These are phyloP conservation scores for Drosophila limbata DNA, from an alignment of 2,888 invertebrate genomes.

Conservation along the genomic window DNA sequence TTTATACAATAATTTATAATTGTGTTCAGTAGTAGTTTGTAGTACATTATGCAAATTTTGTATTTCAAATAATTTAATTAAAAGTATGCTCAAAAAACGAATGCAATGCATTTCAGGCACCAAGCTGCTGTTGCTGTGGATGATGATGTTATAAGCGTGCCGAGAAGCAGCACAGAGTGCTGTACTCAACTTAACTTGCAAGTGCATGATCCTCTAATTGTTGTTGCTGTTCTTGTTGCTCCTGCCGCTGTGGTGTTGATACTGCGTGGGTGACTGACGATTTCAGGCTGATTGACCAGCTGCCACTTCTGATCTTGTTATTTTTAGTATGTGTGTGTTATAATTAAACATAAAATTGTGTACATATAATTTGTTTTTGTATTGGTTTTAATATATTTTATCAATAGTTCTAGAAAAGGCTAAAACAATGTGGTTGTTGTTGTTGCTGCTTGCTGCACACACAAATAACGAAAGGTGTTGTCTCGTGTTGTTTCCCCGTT, in stretches of 20 bases:
- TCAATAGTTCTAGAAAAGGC: constrained; percentile 85
- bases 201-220: constrained; percentile 13
- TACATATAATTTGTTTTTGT: constrained; percentile 72
- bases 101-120: constrained; percentile 32
- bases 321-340: constrained; percentile 51
- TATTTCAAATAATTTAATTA: constrained; percentile 58
- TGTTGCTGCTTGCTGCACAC: constrained; percentile 51
- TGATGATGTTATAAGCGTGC: constrained; percentile 15
- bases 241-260: neutral
- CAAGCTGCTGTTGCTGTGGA: constrained; percentile 25
- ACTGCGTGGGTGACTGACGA: constrained; percentile 11
- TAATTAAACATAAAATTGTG: constrained; percentile 76
- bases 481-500: constrained; percentile 49
- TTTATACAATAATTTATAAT: constrained; percentile 70
- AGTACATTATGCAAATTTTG: constrained; percentile 59
- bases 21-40: constrained; percentile 55
- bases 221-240: neutral
- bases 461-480: constrained; percentile 56
- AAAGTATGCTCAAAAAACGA: constrained; percentile 52
- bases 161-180: constrained; percentile 6
- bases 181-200: constrained; percentile 8
- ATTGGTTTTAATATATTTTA: constrained; percentile 80
- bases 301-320: constrained; percentile 29
- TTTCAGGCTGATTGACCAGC: constrained; percentile 29
- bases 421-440: constrained; percentile 80